These are phyloP conservation scores for Heterodera carotae DNA, from an alignment of 1,140 invertebrate species.

Conservation along the genomic window DNA sequence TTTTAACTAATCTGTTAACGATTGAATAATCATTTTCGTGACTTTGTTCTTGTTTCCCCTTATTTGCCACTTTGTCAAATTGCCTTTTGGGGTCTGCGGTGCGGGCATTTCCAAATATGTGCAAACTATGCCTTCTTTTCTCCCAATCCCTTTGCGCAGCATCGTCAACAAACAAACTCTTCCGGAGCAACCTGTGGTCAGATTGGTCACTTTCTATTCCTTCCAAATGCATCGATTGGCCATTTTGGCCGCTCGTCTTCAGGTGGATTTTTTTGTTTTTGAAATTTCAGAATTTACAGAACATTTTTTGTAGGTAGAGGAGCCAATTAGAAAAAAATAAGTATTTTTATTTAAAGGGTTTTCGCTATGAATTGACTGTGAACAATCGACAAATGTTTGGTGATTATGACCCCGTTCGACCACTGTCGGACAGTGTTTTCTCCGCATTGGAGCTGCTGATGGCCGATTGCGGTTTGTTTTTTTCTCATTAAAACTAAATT, in stretches of 20 bases:
- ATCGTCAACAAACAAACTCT: constrained; percentile 57
- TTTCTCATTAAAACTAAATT: constrained; percentile 12
- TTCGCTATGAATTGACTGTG: constrained; percentile 57
- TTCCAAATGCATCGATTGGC: constrained; percentile 63
- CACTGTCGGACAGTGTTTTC: constrained; percentile 61
- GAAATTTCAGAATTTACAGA: background rate
- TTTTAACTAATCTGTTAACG: too few relatives aligned
- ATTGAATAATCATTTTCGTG: too few relatives aligned
- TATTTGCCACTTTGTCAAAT: background rate
- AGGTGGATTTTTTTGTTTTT: constrained; percentile 34
- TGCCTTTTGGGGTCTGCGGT: background rate
- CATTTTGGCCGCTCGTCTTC: constrained; percentile 58
- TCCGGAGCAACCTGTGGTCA: constrained; percentile 50
- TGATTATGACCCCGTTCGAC: constrained; percentile 56
- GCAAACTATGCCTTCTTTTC: background rate
- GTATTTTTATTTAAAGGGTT: constrained; percentile 50
- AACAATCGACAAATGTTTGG: constrained; percentile 57
- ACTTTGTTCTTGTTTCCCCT: too few relatives aligned
- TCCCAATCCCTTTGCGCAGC: constrained; percentile 18
- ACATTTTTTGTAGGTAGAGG: too few relatives aligned
- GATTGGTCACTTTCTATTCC: constrained; percentile 58
- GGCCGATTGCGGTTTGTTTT: constrained; percentile 42
- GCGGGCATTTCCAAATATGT: background rate
- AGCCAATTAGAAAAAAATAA: too few relatives aligned
- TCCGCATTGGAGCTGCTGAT: constrained; percentile 61